These are phyloP conservation scores for Callinectes sapidus DNA, from an alignment of 2,888 invertebrate genomes.

Conservation along the genomic window DNA sequence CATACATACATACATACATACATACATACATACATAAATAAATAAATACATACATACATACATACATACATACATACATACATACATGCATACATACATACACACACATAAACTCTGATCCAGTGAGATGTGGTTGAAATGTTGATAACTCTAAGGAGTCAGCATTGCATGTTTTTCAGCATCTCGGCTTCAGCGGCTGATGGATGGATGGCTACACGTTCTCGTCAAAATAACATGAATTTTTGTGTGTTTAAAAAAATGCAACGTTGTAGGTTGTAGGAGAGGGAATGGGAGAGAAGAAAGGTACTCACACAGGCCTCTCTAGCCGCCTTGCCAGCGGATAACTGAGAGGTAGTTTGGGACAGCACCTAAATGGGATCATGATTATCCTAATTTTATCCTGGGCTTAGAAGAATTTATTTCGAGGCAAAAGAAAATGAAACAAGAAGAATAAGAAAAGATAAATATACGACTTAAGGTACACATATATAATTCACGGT, in stretches of 20 bases:
- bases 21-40: no score
- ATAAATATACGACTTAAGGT: not conserved
- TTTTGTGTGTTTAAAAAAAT: not conserved
- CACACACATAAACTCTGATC: not conserved
- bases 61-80: no score
- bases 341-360: not conserved
- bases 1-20: no score
- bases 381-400: not conserved
- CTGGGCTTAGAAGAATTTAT: not conserved
- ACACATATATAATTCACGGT: no score
- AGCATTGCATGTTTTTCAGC: not conserved
- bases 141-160: not conserved
- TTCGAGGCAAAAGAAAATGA: not conserved
- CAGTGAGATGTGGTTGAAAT: not conserved
- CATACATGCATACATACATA: no score
- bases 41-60: no score
- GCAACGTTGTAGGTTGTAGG: not conserved
- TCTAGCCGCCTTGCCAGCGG: not conserved
- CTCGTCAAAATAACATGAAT: not conserved
- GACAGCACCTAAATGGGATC: not conserved
- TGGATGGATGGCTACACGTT: not conserved
- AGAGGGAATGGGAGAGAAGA: not conserved
- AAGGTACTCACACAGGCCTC: not conserved
- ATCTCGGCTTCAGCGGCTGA: not conserved
- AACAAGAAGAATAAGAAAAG: not conserved